These are phyloP conservation scores for Synergus japonicus DNA, from an alignment of 2,888 invertebrate genomes.

Conservation along the genomic window DNA sequence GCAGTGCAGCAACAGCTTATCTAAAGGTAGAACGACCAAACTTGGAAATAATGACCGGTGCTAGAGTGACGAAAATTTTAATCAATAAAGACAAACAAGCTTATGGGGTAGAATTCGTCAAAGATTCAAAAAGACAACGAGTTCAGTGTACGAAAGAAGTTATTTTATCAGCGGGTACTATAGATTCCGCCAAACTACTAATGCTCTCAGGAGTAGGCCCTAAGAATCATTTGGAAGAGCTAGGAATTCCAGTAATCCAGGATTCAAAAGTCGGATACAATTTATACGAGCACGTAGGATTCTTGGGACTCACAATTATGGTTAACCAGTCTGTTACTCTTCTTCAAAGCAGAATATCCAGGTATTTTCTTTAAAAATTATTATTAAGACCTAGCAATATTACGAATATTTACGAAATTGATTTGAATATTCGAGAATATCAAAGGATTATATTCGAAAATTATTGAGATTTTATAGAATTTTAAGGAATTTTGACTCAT, in stretches of 20 bases:
- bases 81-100: conserved; percentile 67
- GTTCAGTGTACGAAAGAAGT: conserved; percentile 82
- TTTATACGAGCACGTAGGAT: conserved; percentile 84
- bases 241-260: conserved; percentile 81
- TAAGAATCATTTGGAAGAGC: conserved; percentile 79
- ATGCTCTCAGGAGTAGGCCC: conserved; percentile 85
- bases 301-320: conserved; percentile 84
- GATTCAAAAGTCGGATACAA: conserved; percentile 84
- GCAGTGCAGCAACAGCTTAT: conserved; percentile 80
- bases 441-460: too few species aligned
- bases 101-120: conserved; percentile 76
- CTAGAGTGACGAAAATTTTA: conserved; percentile 68
- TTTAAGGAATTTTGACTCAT: too few species aligned
- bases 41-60: conserved; percentile 69
- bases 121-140: conserved; percentile 79
- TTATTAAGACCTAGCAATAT: too few species aligned
- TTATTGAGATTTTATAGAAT: too few species aligned
- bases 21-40: conserved; percentile 76
- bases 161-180: conserved; percentile 84
- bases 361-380: neutral
- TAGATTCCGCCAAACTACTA: conserved; percentile 88
- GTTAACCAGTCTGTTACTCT: conserved; percentile 82
- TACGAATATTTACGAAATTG: too few species aligned
- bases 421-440: too few species aligned
- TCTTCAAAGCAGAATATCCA: conserved; percentile 58